These are phyloP conservation scores for Phthorimaea operculella DNA, from an alignment of 1,140 invertebrate species.

Conservation along the genomic window DNA sequence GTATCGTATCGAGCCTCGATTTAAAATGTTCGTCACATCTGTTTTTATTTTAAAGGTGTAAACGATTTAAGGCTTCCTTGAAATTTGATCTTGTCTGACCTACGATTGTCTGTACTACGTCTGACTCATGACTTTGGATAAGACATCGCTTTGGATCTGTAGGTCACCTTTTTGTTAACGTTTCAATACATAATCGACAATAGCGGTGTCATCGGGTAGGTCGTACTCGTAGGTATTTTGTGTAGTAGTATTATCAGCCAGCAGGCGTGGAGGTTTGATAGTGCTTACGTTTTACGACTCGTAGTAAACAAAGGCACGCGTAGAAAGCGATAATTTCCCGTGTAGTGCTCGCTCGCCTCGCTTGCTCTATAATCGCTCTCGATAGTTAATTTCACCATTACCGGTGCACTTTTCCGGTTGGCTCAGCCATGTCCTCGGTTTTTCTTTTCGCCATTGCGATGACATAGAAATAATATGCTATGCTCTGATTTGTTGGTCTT, in stretches of 20 bases:
- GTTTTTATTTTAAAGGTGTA: too few relatives aligned
- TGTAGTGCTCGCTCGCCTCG: conserved; percentile 14
- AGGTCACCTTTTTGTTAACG: too few relatives aligned
- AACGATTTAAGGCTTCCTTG: too few relatives aligned
- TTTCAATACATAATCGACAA: too few relatives aligned
- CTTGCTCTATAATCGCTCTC: conserved; percentile 25
- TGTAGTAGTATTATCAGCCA: not conserved
- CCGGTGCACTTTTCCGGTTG: conserved; percentile 19
- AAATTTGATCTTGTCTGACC: too few relatives aligned
- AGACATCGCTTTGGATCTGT: too few relatives aligned
- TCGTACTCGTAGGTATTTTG: not conserved
- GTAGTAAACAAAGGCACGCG: conserved; percentile 18
- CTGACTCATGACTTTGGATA: too few relatives aligned
- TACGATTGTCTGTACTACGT: too few relatives aligned
- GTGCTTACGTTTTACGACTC: conserved; percentile 17
- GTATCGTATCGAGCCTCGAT: too few relatives aligned
- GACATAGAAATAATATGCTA: not conserved
- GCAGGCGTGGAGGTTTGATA: not conserved
- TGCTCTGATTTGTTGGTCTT: too few relatives aligned
- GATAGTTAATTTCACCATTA: conserved; percentile 27
- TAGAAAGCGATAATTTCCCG: conserved; percentile 37
- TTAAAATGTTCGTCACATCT: too few relatives aligned
- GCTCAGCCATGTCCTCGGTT: not conserved
- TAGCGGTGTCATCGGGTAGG: too few relatives aligned
- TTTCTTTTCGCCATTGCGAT: conserved; percentile 8